Base-by-base conservation (phyloP, 2,888 invertebrate species). In the Netelia inedita region DNA sequence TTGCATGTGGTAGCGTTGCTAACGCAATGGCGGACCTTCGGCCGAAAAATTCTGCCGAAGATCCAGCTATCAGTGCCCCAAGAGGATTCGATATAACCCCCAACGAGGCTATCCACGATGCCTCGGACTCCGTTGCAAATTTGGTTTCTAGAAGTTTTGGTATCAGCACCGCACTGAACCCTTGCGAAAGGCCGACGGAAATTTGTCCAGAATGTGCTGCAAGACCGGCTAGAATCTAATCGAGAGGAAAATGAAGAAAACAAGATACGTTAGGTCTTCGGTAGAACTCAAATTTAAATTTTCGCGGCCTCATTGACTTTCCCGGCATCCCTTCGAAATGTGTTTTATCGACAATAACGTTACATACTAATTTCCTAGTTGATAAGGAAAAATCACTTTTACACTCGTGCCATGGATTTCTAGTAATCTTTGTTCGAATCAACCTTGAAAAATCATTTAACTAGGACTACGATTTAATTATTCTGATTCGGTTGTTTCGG, bases 201-300 rank as follows among this genome's bases (percentile, higher is more conserved):
- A 97, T 96, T 91, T 96, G 96, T 89, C 96, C 96, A 16, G 96
- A 96, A 93, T 97, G 97, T 59, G 96, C 96, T 78, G 96, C 96
- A 87, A 96, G 94, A 41, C 96, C 96, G 80, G 96, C 96, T 89
- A 96, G 89, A 72, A 96, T 95, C 97, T 96, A 94, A 94, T 85
- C 21, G 87, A 69, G 1, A 41, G 79, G 55, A n/a, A 75, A 11
- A 16, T 28, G 14, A 53, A 68, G 59, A 23, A 73, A 79, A 41
- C 3, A 57, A 59, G 5, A 28, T 28, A 3, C 28, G 28, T 28
- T 5, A 28, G 28, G 5, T 5, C 5, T 28, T 28, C 28, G 28
- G 21, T 61, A 61, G 21, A 53, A 28, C 41, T 11, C 43, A 61
- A 21, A 11, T 23, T 59, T 16, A 21, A 61, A 50, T 46, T 55